Base-by-base conservation (phyloP, 2,113 vertebrate genomes). In the Plestiodon gilberti region DNA sequence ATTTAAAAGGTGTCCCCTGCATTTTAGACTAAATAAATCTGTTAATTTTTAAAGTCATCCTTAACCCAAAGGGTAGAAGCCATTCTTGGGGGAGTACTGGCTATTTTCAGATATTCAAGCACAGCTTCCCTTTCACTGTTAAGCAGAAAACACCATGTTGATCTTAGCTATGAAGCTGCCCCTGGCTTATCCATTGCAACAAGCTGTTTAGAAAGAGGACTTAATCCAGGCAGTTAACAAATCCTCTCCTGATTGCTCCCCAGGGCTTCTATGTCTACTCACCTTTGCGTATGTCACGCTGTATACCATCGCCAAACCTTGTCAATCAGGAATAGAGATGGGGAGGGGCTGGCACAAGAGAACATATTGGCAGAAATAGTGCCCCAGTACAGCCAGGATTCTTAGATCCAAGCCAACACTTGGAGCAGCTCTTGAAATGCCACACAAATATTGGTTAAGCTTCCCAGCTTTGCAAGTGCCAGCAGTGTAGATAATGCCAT, bases 181-280 rank as follows among this genome's bases (percentile, higher is more conserved):
- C 28, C 57, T 75, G 57, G 33, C 61, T 87, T 87, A n/a, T 55
- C 57, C 43, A 64, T n/a, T 81, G 64, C 38, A 81, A 75, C 25
- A 84, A 67, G 62, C 74, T 55, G 74, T 15, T 86, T 86, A 75
- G 83, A 84, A 81, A 81, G n/a, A 81, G 17, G 10, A 81, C 70
- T 86, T 81, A 75, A 87, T 75, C n/a, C 40, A 55, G 85, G n/a
- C 69, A 75, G 78, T 81, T 74, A 87, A 81, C 59, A 81, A 87
- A 75, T 81, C 67, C 57, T 80, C 69, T 65, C 43, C 40, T 6
- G 1, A 81, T 62, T 65, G 69, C 15, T 86, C 69, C 69, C 85
- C 57, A 73, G 69, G 70, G 77, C 69, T 74, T 74, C 38, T 57
- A 64, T 48, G 59, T 74, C 78, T 52, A 71, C 38, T 64, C 78